Evolutionary conservation across 2,888 invertebrate genomes (phyloP).

Genomic region (Apodemia mormo): DNA sequence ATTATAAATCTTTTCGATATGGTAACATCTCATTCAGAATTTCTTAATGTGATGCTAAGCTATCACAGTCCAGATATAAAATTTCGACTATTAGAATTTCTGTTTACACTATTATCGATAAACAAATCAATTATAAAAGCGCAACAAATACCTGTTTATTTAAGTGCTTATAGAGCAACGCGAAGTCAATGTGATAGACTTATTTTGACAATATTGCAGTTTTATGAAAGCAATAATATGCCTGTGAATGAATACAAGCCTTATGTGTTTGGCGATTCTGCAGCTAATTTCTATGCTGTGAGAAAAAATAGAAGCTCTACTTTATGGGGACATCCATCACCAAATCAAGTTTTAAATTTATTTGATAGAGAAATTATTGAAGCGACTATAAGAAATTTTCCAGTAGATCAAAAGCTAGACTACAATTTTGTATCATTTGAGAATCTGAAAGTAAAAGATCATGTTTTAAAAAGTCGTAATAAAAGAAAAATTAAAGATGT

Average conservation of each 20-base stretch:
- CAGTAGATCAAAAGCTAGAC: constrained; percentile 82
- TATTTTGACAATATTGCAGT: constrained; percentile 84
- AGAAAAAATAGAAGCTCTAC: constrained; percentile 77
- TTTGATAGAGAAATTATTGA: constrained; percentile 84
- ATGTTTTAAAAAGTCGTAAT: neutral
- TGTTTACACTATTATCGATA: constrained; percentile 83
- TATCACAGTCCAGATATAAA: constrained; percentile 72
- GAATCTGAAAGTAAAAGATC: constrained; percentile 39
- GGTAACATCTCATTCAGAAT: constrained; percentile 89
- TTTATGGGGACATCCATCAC: constrained; percentile 87
- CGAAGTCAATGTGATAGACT: constrained; percentile 86
- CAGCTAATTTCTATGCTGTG: constrained; percentile 89
- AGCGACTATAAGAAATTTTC: constrained; percentile 87
- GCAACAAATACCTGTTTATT: constrained; percentile 87
- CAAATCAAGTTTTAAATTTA: constrained; percentile 87
- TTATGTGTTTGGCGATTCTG: constrained; percentile 91
- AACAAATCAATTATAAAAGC: constrained; percentile 84
- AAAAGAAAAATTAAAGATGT: constrained; percentile 47
- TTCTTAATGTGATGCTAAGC: constrained; percentile 85
- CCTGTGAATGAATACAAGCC: constrained; percentile 87
- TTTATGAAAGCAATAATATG: constrained; percentile 86
- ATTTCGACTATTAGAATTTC: constrained; percentile 84
- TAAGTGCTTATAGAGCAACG: constrained; percentile 90
- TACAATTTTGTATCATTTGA: constrained; percentile 57
- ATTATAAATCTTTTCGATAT: constrained; percentile 85